Base-by-base conservation (phyloP, 2,797 vertebrate genomes). In the Centropyge bicolor region DNA sequence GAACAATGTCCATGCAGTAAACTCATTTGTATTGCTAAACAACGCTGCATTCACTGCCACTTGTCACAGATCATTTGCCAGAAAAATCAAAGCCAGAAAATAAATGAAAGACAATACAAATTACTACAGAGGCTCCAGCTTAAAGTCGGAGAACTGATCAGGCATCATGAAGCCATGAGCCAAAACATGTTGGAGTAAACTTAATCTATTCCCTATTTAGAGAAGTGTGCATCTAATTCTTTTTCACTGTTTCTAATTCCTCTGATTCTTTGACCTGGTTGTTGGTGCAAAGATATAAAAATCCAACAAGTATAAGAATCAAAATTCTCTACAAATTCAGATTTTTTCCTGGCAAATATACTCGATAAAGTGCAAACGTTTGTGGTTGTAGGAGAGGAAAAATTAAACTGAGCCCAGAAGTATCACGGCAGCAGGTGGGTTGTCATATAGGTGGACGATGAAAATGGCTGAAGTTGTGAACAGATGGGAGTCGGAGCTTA, bases 401-500 rank as follows among this genome's bases (percentile, higher is more conserved):
- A 63, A 17, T 54, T 13, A 36, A 36, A 73, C 9, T 40, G 63
- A 79, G 48, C 63, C 76, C 55, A 70, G 52, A 52, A 55, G 41
- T 3, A 22, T 40, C 0, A 5, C 20, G 22, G 36, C 79, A 76
- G 70, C 66, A 54, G 76, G 81, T 54, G 62, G 36, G 48, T 31
- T 70, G 81, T 75, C 56, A 59, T 4, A 64, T 7, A 63, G 27
- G 27, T 31, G 4, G 55, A 81, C 64, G 12, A 69, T 75, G 75
- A 68, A 81, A 86, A 63, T 24, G 65, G 38, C 64, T 70, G 24
- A 65, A 84, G 82, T 27, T 66, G 48, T 63, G 73, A 89, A 84
- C 92, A 93, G 92, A 93, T 90, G 90, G 83, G 59, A 59, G 70
- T 73, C 55, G 49, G 64, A 84, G 71, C 79, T 88, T 63, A 92